A percentile compares a stretch with the other conserved stretches of the same genome.
phyloP scores from a whole-genome alignment of 2,888 invertebrate species.

The Trilocha varians region DNA sequence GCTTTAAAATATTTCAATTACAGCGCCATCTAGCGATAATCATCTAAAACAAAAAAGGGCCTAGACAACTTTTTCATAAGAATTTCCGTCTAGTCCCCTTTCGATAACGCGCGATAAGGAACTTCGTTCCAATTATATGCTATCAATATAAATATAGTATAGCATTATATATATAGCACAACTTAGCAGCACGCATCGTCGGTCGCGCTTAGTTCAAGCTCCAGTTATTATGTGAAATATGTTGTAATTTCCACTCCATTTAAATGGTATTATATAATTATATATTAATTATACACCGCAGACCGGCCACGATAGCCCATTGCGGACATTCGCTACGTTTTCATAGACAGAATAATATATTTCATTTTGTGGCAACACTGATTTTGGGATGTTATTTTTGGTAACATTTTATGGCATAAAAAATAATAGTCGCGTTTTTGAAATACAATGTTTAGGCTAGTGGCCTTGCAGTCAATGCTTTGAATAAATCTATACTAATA shows the following conservation, averaged over 20 bases:
- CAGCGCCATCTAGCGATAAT: too few species aligned
- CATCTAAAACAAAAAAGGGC: too few species aligned
- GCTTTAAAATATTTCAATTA: too few species aligned
- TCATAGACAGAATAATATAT: not conserved
- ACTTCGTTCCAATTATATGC: too few species aligned
- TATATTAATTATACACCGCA: not conserved
- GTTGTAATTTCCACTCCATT: not conserved
- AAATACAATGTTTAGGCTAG: too few species aligned
- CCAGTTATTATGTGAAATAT: not conserved
- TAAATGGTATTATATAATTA: not conserved
- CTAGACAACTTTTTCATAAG: too few species aligned
- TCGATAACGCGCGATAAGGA: too few species aligned
- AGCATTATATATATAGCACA: not conserved
- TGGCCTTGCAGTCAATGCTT: too few species aligned
- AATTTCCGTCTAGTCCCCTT: too few species aligned
- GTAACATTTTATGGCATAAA: too few species aligned
- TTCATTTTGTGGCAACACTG: slow-evolving; percentile 1
- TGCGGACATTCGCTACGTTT: not conserved
- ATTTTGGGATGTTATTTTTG: not conserved
- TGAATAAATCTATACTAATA: too few species aligned
- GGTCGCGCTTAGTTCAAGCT: not conserved
- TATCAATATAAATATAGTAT: not conserved
- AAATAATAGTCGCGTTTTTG: too few species aligned
- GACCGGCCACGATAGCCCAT: not conserved
- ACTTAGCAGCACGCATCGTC: not conserved